Base-by-base conservation (phyloP, 2,113 vertebrate genomes). In the Ancistrus triradiatus region DNA sequence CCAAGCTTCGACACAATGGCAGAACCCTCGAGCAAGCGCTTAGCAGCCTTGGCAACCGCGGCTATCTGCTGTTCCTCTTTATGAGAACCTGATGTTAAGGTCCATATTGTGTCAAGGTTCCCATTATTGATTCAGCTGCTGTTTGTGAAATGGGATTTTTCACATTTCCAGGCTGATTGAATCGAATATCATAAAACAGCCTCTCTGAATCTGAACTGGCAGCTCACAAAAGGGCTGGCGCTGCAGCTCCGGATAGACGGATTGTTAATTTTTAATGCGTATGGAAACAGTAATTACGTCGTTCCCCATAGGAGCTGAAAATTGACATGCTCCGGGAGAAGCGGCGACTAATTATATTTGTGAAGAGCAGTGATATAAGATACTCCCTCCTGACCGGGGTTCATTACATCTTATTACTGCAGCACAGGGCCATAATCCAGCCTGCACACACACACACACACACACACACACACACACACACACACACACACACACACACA, bases 291-390 rank as follows among this genome's bases (percentile, higher is more conserved):
- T 86, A 86, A 87, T 87, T 82, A 86, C 82, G 78, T 69, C 70
- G 3, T 68, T 72, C 76, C 77, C 75, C 80, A 75, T 75, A 78
- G 77, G 80, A 85, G 74, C 78, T 63, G 77, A 81, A 86, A 87
- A 86, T 81, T 82, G 85, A 83, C 78, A 80, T 84, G 83, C 86
- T 85, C 84, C 73, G 74, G n/a, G 78, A 90, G 81, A 86, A 81
- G 75, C 76, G 78, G 74, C 85, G 83, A 89, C 85, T 87, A 87
- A 88, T 88, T 89, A 84, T 86, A 87, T 87, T 87, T 85, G 83
- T 88, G 86, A 87, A 87, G 84, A 88, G 83, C 82, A 86, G 81
- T 83, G 86, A 90, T 86, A 87, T 76, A 76, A 85, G 83, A 84
- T 85, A 85, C 85, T 84, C 85, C 81, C 83, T 78, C 76, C 79